These are phyloP conservation scores for Narcine bancroftii DNA, from an alignment of 2,113 vertebrate genomes.

Conservation along the genomic window DNA sequence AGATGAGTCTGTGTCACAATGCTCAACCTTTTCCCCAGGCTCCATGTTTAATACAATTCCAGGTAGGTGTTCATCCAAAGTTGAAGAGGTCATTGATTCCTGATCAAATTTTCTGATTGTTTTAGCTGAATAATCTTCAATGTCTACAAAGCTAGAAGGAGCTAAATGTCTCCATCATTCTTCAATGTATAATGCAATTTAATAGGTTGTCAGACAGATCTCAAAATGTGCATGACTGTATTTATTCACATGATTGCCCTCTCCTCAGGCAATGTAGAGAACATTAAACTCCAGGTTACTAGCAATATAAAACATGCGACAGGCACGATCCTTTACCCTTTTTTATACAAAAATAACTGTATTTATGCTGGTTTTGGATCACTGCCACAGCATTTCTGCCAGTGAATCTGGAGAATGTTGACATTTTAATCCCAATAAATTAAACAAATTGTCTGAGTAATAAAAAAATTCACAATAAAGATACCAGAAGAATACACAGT, in stretches of 20 bases:
- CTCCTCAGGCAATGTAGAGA: neutral
- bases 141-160: neutral
- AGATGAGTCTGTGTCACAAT: neutral
- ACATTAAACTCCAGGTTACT: neutral
- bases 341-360: neutral
- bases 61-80: neutral
- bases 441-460: neutral
- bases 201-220: neutral
- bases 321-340: neutral
- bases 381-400: neutral
- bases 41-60: neutral
- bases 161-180: neutral
- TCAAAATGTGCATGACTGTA: neutral
- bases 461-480: neutral
- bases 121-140: neutral
- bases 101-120: neutral
- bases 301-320: neutral
- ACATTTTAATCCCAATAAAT: neutral
- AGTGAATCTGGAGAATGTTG: neutral
- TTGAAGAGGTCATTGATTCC: neutral
- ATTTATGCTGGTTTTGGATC: neutral
- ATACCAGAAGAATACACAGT: neutral
- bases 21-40: neutral
- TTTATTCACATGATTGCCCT: neutral
- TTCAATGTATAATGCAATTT: neutral